phyloP scores from a whole-genome alignment of 2,888 invertebrate genomes.

The Schizaphis graminum region DNA sequence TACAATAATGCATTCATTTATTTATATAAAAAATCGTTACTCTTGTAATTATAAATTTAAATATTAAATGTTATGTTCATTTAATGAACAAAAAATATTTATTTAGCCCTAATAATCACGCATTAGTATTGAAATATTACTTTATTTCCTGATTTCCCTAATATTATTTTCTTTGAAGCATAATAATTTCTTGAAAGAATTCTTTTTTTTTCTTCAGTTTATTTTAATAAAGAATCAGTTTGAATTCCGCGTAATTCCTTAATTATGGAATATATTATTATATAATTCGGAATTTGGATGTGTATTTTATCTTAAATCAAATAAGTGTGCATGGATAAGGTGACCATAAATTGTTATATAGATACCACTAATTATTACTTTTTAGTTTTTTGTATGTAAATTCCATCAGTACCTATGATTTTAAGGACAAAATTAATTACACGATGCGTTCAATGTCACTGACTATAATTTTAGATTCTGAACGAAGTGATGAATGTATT shows the following conservation, averaged over 20 bases:
- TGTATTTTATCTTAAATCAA: background rate
- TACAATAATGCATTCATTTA: background rate
- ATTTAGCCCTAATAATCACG: background rate
- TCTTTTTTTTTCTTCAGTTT: background rate
- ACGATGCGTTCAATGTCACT: background rate
- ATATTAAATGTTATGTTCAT: background rate
- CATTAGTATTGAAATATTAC: background rate
- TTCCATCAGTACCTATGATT: background rate
- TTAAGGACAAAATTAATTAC: constrained; percentile 1
- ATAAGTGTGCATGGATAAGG: background rate
- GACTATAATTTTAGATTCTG: no score
- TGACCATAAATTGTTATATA: background rate
- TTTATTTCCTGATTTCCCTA: background rate
- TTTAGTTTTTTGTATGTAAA: background rate
- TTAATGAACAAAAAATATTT: background rate
- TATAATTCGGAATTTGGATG: background rate
- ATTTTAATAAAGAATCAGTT: background rate
- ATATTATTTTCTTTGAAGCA: background rate
- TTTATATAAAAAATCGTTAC: background rate
- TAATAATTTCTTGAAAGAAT: background rate
- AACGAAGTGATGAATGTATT: no score
- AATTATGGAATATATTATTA: background rate
- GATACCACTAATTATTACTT: background rate
- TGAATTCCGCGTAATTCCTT: background rate
- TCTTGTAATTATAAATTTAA: background rate